Percentiles rank a stretch among this genome's conserved stretches.
These are phyloP conservation scores for Megastigmus dorsalis DNA, from an alignment of 2,888 invertebrate genomes.

Conservation along the genomic window DNA sequence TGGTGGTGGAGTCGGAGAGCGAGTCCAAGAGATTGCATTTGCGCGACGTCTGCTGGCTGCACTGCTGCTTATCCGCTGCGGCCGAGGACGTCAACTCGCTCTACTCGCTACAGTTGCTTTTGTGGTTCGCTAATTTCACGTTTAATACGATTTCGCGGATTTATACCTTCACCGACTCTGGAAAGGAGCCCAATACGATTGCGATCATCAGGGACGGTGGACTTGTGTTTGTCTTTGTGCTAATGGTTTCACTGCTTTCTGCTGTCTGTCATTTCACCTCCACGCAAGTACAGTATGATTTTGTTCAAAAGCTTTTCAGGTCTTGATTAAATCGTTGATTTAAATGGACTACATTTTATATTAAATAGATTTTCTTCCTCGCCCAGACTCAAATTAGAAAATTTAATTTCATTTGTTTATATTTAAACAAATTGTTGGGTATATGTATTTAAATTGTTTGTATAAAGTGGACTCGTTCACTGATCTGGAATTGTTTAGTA, in stretches of 20 bases:
- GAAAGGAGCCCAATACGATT: not conserved
- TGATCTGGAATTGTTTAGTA: too few relatives aligned
- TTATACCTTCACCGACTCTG: constrained; percentile 54
- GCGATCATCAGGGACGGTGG: not conserved
- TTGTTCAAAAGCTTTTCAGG: too few relatives aligned
- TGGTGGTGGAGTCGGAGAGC: not conserved
- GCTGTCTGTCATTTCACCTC: constrained; percentile 19
- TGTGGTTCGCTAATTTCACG: constrained; percentile 61
- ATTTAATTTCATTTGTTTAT: too few relatives aligned
- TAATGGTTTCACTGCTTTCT: not conserved
- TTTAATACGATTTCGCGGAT: constrained; percentile 61
- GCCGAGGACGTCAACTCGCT: constrained; percentile 60
- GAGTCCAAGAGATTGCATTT: not conserved
- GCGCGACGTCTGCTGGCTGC: constrained; percentile 62
- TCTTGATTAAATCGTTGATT: too few relatives aligned
- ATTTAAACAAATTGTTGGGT: too few relatives aligned
- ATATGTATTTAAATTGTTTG: too few relatives aligned
- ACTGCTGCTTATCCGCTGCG: constrained; percentile 58
- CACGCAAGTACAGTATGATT: not conserved
- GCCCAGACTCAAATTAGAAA: too few relatives aligned
- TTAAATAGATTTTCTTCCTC: too few relatives aligned
- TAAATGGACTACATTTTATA: too few relatives aligned
- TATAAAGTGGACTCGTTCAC: too few relatives aligned
- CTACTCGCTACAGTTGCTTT: constrained; percentile 59
- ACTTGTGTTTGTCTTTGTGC: not conserved